Evolutionary conservation across 2,888 invertebrate species (phyloP), one percentile per base, ranked within the genome.

Genomic region (Ctena decussata): DNA sequence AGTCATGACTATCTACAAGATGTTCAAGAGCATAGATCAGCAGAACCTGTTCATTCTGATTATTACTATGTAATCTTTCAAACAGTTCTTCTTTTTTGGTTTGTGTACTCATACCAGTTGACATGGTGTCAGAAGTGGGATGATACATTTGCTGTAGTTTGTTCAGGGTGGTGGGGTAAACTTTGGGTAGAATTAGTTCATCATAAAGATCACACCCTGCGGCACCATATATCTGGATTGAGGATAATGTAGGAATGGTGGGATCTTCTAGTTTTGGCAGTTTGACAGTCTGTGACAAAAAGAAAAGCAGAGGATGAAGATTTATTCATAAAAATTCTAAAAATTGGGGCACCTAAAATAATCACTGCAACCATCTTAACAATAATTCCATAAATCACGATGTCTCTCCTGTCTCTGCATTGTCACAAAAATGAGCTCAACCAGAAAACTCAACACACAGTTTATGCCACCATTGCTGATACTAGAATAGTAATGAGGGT

Each of bases 21-120:
- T 41, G 24, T 30, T 72, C 72, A 21, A 44, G n/a, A 44, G 72
- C 72, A 72, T 41, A 46, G 46, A 72, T 44, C n/a, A 72, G 72
- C 8, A 72, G 30, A 32, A 72, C 72, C n/a, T 72, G 72, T 41
- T 72, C 44, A 3, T 0, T 24, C 41, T 72, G 44, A 30, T 46
- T 27, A 41, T 2, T 8, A 30, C 44, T 72, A 15, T 41, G 27
- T 27, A 72, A 72, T 24, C 72, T 41, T n/a, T 72, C 72, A 30
- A n/a, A 72, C 8, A 72, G 27, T 30, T 41, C 41, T 41, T 46
- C 72, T 41, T 44, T 12, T 41, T 27, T 3, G 5, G 12, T 41
- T 41, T n/a, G 32, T 5, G 24, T 69, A 6, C n/a, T 69, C 8
- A 41, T 15, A n/a, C 21, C 46, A 3, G 3, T 3, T 21, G 3